These are phyloP conservation scores for Eugnorisma glareosa DNA, from an alignment of 2,888 invertebrate species.

Conservation along the genomic window DNA sequence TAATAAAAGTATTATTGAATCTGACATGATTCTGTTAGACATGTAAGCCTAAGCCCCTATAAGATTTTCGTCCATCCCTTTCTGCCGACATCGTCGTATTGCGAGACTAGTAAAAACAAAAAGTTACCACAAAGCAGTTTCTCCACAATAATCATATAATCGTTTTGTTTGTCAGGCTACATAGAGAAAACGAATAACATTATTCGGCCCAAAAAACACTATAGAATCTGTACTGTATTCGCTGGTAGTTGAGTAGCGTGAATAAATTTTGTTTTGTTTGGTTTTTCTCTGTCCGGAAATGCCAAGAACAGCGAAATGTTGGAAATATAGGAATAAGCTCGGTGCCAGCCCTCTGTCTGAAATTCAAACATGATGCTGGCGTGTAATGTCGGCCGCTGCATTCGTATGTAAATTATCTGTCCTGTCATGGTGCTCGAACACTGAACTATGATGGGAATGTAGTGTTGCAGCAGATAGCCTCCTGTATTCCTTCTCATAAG, in stretches of 20 bases:
- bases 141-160: conserved; percentile 51
- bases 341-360: conserved; percentile 46
- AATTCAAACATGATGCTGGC: conserved; percentile 50
- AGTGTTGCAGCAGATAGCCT: conserved; percentile 30
- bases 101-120: conserved; percentile 34
- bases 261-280: conserved; percentile 59
- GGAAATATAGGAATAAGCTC: conserved; percentile 55
- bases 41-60: neutral
- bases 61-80: conserved; percentile 13
- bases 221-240: conserved; percentile 45
- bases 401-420: conserved; percentile 59
- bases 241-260: conserved; percentile 42
- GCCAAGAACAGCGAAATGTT: conserved; percentile 59
- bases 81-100: conserved; percentile 14
- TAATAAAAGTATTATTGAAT: neutral
- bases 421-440: conserved; percentile 37
- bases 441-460: conserved; percentile 41
- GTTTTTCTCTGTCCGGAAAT: conserved; percentile 56
- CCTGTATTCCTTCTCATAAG: conserved; percentile 27
- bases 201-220: conserved; percentile 46
- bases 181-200: conserved; percentile 46
- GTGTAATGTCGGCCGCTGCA: conserved; percentile 52
- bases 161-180: conserved; percentile 58
- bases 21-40: neutral
- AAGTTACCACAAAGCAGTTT: conserved; percentile 46